Evolutionary conservation across 2,113 vertebrate genomes (phyloP).

Genomic region (Gopherus evgoodei): DNA sequence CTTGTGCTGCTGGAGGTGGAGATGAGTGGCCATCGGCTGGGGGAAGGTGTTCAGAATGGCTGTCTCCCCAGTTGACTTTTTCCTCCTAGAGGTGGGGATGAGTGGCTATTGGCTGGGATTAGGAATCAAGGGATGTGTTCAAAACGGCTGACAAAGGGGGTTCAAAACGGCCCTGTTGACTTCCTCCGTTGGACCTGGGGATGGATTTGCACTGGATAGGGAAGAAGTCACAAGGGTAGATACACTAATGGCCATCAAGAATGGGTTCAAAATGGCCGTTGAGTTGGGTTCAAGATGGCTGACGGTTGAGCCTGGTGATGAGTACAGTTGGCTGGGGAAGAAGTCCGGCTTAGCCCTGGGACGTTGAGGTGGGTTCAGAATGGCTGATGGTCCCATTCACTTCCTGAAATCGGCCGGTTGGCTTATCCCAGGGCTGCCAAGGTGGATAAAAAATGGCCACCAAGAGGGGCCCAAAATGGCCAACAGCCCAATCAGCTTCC

Average conservation of each 20-base stretch:
- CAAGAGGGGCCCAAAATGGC: not conserved
- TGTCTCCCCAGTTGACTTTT: not conserved
- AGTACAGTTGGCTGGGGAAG: not conserved
- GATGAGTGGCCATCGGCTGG: not conserved
- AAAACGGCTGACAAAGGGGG: not conserved
- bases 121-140: not conserved
- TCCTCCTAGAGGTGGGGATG: not conserved
- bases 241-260: not conserved
- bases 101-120: not conserved
- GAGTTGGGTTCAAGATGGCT: not conserved
- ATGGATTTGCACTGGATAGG: not conserved
- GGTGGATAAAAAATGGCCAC: not conserved
- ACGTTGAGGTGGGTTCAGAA: no score
- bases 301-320: no score
- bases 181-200: not conserved
- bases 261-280: not conserved
- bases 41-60: not conserved
- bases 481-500: not conserved
- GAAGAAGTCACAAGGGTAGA: not conserved
- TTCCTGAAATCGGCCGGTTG: not conserved
- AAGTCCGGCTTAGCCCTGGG: not conserved
- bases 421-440: not conserved
- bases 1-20: not conserved
- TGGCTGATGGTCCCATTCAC: not conserved
- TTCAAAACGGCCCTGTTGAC: not conserved